Percentiles rank a stretch among this genome's conserved stretches.
These are phyloP conservation scores for Phania funesta DNA, from an alignment of 2,888 invertebrate genomes.

Conservation along the genomic window DNA sequence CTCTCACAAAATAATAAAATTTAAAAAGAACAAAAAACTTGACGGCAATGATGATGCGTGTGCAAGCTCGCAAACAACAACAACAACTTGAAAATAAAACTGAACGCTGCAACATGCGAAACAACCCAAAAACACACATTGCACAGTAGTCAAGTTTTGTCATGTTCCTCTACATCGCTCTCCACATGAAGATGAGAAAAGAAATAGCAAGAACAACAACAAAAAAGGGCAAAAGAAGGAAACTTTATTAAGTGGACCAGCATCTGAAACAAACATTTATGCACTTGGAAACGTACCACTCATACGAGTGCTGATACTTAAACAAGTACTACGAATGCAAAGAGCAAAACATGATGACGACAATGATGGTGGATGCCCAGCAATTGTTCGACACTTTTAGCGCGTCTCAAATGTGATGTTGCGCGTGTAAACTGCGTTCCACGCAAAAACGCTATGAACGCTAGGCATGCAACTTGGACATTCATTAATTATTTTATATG, in stretches of 20 bases:
- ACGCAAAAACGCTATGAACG: constrained; percentile 67
- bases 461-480: constrained; percentile 74
- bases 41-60: constrained; percentile 48
- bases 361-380: constrained; percentile 24
- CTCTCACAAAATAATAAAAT: constrained; percentile 25
- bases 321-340: background rate
- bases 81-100: constrained; percentile 43
- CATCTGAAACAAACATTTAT: constrained; percentile 5
- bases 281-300: constrained; percentile 2
- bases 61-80: constrained; percentile 33
- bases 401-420: constrained; percentile 66
- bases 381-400: constrained; percentile 66
- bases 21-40: constrained; percentile 13
- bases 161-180: constrained; percentile 59
- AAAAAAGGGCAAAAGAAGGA: constrained; percentile 20
- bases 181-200: constrained; percentile 62
- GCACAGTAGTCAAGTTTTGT: constrained; percentile 68
- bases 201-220: background rate
- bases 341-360: background rate
- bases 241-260: constrained; percentile 48
- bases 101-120: constrained; percentile 61
- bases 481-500: constrained; percentile 80
- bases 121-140: constrained; percentile 59
- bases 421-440: constrained; percentile 70
- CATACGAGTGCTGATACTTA: constrained; percentile 2